Evolutionary conservation across 53 echinoderm and acorn worm genomes (phyloP).

Genomic region (Mesocentrotus franciscanus): DNA sequence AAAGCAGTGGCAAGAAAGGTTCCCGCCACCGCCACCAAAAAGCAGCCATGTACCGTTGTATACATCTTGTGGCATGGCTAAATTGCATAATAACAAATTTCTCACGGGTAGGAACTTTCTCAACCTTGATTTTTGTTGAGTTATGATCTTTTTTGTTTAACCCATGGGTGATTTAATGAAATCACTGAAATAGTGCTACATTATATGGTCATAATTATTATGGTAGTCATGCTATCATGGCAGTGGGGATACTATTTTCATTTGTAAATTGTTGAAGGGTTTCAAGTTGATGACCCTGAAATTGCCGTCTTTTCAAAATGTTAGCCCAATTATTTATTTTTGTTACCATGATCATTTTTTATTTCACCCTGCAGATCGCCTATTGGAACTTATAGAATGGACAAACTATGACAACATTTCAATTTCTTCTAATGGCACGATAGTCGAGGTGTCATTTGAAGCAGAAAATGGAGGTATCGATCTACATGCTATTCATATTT

Average conservation of each 20-base stretch:
- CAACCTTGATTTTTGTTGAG: too few species aligned
- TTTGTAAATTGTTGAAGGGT: neutral
- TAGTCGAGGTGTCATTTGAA: neutral
- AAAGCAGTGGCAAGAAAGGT: neutral
- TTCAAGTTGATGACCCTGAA: neutral
- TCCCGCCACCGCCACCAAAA: too few species aligned
- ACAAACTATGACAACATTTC: neutral
- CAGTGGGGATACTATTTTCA: neutral
- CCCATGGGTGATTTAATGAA: too few species aligned
- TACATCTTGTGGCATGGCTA: neutral
- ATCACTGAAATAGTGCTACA: too few species aligned
- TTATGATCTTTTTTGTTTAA: too few species aligned
- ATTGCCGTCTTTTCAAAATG: neutral
- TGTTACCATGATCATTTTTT: neutral
- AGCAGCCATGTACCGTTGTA: too few species aligned
- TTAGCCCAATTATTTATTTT: neutral
- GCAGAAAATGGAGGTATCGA: constrained; percentile 37
- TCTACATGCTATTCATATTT: neutral
- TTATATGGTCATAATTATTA: too few species aligned
- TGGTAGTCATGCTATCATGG: too few species aligned
- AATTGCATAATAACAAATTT: neutral
- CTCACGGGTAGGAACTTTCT: neutral
- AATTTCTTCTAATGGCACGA: neutral
- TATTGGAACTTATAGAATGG: constrained; percentile 29
- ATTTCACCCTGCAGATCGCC: neutral